Conservation (phyloP, 2,113 vertebrate species). For the Argyrosomus japonicus region DNA sequence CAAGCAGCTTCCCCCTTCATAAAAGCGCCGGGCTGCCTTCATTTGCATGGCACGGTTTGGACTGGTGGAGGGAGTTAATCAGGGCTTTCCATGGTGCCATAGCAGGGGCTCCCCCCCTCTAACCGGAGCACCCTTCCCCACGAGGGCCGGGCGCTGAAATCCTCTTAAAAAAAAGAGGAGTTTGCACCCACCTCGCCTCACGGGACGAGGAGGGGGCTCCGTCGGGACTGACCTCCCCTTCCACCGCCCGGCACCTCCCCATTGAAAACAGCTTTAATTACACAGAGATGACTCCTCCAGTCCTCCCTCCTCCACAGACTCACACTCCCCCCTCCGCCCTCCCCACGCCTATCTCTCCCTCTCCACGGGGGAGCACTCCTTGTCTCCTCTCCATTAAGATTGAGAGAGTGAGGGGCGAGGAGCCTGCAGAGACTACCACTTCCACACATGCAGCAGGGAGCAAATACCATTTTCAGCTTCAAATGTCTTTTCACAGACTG, state of each 20-base stretch:
- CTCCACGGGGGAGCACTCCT: conserved; percentile 73
- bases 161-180: conserved; percentile 74
- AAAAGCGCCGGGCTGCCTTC: conserved; percentile 55
- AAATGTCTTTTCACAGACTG: conserved; percentile 66
- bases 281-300: conserved; percentile 58
- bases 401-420: conserved; percentile 60
- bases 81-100: conserved; percentile 71
- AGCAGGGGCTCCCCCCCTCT: conserved; percentile 55
- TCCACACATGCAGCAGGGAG: conserved; percentile 69
- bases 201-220: conserved; percentile 50
- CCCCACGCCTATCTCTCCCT: conserved; percentile 41
- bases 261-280: conserved; percentile 82
- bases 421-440: conserved; percentile 57
- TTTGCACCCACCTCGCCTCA: conserved; percentile 46
- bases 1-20: conserved; percentile 56
- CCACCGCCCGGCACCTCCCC: conserved; percentile 47
- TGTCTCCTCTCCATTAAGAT: conserved; percentile 74
- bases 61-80: conserved; percentile 71
- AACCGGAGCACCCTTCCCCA: conserved; percentile 60
- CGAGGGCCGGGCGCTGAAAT: conserved; percentile 64
- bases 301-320: background rate
- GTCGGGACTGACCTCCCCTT: conserved; percentile 71
- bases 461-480: conserved; percentile 73
- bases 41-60: conserved; percentile 76
- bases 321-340: background rate